Evolutionary conservation across 2,113 vertebrate species (phyloP).

Genomic region (Myotis davidii): DNA sequence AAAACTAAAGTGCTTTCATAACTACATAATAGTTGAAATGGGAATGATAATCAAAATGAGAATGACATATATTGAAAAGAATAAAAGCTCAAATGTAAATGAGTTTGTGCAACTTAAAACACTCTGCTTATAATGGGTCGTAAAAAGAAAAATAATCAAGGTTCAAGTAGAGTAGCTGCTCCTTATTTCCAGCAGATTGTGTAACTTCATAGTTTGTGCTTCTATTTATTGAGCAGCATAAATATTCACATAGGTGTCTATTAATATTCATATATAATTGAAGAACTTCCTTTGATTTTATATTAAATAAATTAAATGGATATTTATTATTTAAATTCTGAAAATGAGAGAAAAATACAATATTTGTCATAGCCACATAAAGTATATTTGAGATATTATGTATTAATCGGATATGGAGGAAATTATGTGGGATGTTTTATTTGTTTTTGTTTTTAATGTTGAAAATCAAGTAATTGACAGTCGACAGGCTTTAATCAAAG

Average conservation of each 20-base stretch:
- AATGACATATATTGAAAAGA: constrained; percentile 25
- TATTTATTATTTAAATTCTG: not conserved
- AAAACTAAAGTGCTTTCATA: constrained; percentile 63
- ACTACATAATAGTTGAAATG: constrained; percentile 35
- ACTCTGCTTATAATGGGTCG: constrained; percentile 12
- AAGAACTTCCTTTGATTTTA: not conserved
- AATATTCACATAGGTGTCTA: not conserved
- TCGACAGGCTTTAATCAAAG: not conserved
- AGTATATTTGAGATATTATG: not conserved
- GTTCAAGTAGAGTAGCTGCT: constrained; percentile 34
- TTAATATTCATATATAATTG: not conserved
- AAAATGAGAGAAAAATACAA: not conserved
- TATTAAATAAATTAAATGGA: constrained; percentile 43
- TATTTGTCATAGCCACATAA: not conserved
- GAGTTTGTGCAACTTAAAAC: constrained; percentile 29
- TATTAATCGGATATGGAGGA: not conserved
- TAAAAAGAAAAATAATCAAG: constrained; percentile 66
- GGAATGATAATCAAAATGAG: constrained; percentile 55
- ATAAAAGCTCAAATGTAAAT: constrained; percentile 67
- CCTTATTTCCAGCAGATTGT: constrained; percentile 44
- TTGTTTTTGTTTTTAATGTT: not conserved
- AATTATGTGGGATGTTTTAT: not conserved
- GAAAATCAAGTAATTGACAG: not conserved
- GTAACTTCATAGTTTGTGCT: constrained; percentile 52
- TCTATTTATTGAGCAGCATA: constrained; percentile 58